Evolutionary conservation across 1,140 invertebrate genomes (phyloP).

Genomic region (Asobara japonica): DNA sequence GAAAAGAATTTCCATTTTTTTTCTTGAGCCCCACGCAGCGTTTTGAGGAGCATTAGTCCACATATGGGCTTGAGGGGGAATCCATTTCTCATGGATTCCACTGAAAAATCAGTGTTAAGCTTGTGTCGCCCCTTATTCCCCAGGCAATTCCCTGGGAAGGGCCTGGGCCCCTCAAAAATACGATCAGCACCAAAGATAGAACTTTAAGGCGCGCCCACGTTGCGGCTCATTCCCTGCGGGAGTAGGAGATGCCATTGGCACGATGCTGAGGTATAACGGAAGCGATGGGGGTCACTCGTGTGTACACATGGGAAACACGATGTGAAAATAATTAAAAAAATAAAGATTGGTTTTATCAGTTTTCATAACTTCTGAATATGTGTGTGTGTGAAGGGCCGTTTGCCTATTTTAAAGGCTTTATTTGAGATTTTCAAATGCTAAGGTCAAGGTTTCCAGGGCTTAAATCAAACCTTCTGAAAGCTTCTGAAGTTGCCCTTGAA

Average conservation of each 20-base stretch:
- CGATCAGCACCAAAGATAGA: conserved; percentile 32
- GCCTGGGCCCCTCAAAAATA: background rate
- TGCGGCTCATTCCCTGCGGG: conserved; percentile 5
- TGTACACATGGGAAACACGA: too few species aligned
- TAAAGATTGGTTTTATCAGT: background rate
- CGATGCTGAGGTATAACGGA: background rate
- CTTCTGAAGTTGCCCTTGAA: too few species aligned
- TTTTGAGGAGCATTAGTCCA: background rate
- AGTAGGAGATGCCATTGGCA: conserved; percentile 2
- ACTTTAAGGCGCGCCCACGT: conserved; percentile 29
- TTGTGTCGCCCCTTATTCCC: background rate
- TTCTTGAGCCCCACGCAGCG: background rate
- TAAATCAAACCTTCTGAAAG: too few species aligned
- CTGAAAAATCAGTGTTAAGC: background rate
- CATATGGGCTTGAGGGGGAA: background rate
- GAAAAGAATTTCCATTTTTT: background rate
- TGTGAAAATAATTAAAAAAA: background rate
- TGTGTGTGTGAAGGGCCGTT: too few species aligned
- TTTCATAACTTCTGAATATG: background rate
- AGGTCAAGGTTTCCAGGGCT: too few species aligned
- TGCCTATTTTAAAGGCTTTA: too few species aligned
- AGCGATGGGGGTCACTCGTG: background rate
- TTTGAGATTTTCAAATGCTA: too few species aligned
- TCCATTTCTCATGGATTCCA: background rate
- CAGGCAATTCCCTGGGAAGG: background rate